These are phyloP conservation scores for Physocephala rufipes DNA, from an alignment of 2,888 invertebrate genomes.

Conservation along the genomic window DNA sequence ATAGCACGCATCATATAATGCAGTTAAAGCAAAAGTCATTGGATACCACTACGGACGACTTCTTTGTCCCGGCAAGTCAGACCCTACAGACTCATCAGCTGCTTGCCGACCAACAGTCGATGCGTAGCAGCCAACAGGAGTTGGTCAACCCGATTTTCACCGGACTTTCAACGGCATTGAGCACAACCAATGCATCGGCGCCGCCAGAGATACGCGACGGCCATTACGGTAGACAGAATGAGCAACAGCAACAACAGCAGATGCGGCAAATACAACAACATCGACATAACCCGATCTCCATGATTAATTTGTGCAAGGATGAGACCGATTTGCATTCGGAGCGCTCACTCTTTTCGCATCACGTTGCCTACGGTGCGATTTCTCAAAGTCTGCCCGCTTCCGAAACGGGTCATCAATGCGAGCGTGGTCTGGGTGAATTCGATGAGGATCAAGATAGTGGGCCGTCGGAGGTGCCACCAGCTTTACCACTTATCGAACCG, in stretches of 20 bases:
- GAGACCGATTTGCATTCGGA: slow-evolving; percentile 53
- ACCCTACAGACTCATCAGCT: slow-evolving; percentile 55
- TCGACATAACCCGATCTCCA: slow-evolving; percentile 37
- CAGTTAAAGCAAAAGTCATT: slow-evolving; percentile 70
- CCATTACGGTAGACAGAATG: slow-evolving; percentile 35
- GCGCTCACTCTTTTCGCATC: slow-evolving; percentile 28
- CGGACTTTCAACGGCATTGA: slow-evolving; percentile 68
- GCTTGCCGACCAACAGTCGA: slow-evolving; percentile 59
- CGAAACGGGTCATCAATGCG: slow-evolving; percentile 39
- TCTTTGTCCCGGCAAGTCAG: slow-evolving; percentile 39
- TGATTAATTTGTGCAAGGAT: slow-evolving; percentile 42
- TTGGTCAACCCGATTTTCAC: slow-evolving; percentile 70
- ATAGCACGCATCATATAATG: slow-evolving; percentile 69
- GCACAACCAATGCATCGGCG: slow-evolving; percentile 53
- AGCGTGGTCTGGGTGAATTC: slow-evolving; percentile 65
- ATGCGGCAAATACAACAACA: slow-evolving; percentile 38
- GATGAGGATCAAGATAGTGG: slow-evolving; percentile 83
- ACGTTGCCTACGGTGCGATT: slow-evolving; percentile 22
- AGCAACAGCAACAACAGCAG: slow-evolving; percentile 21
- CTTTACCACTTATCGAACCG: slow-evolving; percentile 80
- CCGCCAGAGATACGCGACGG: slow-evolving; percentile 52
- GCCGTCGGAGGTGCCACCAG: slow-evolving; percentile 83
- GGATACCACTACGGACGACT: slow-evolving; percentile 46
- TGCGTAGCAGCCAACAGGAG: slow-evolving; percentile 68
- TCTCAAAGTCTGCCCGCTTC: slow-evolving; percentile 39